Evolutionary conservation across 2,113 vertebrate genomes (phyloP).

Genomic region (Pao palembangensis): DNA sequence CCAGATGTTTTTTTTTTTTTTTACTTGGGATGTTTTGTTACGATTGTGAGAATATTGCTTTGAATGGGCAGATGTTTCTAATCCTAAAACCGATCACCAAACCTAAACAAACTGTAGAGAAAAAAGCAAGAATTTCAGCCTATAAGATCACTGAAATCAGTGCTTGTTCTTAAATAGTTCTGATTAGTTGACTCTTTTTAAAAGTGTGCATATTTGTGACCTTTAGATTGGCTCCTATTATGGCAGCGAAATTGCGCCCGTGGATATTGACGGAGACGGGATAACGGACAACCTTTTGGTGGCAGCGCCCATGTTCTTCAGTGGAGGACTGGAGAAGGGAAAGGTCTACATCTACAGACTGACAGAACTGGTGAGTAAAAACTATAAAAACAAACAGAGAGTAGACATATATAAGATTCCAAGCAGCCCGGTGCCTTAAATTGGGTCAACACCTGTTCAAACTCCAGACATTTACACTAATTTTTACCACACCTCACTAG

Average conservation of each 20-base stretch:
- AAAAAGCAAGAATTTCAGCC: neutral
- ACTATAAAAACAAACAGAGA: constrained; percentile 5
- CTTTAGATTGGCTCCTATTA: constrained; percentile 95
- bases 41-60: constrained; percentile 10
- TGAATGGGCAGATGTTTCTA: constrained; percentile 59
- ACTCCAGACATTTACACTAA: constrained; percentile 33
- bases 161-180: neutral
- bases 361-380: constrained; percentile 74
- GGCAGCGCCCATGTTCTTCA: constrained; percentile 95
- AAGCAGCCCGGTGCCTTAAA: constrained; percentile 11
- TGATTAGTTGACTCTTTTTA: neutral
- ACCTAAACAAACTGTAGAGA: constrained; percentile 1
- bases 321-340: constrained; percentile 86
- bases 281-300: constrained; percentile 88
- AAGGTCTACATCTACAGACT: constrained; percentile 86
- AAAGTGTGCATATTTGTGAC: neutral
- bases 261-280: constrained; percentile 83
- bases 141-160: neutral
- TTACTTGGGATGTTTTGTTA: constrained; percentile 12
- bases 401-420: constrained; percentile 2
- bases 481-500: constrained; percentile 23
- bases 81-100: constrained; percentile 32
- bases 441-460: constrained; percentile 53
- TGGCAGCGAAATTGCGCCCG: constrained; percentile 88
- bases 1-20: constrained; percentile 45